Evolutionary conservation across 2,113 vertebrate genomes (phyloP).

Genomic region (Balaeniceps rex): DNA sequence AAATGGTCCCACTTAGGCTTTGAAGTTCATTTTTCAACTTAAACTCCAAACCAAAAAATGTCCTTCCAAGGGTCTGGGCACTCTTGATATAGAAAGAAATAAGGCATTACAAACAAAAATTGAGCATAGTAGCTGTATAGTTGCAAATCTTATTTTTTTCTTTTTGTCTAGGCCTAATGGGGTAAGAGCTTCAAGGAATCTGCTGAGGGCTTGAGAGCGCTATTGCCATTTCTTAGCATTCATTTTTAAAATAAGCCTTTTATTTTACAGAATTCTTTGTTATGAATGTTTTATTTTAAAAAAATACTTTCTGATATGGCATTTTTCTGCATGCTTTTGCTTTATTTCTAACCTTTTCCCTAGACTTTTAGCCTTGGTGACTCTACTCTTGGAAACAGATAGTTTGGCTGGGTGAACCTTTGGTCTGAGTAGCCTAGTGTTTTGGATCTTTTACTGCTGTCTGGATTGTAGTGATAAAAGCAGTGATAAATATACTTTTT

Average conservation of each 20-base stretch:
- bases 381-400: neutral
- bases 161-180: neutral
- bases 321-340: neutral
- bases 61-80: neutral
- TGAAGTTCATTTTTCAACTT: conserved; percentile 40
- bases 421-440: neutral
- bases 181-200: neutral
- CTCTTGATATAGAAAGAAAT: neutral
- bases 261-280: neutral
- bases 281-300: no score
- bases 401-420: neutral
- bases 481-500: conserved; percentile 24
- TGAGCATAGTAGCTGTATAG: neutral
- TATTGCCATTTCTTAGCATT: neutral
- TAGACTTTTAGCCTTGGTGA: neutral
- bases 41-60: conserved; percentile 45
- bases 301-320: neutral
- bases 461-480: neutral
- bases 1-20: conserved; percentile 9
- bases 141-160: neutral
- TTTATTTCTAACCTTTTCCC: neutral
- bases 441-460: neutral
- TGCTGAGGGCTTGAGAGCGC: neutral
- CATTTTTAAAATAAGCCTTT: neutral
- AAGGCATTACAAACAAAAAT: neutral